Evolutionary conservation across 37 sponge, comb jelly and placozoan species (phyloP).

Genomic region (Sycon ciliatum): DNA sequence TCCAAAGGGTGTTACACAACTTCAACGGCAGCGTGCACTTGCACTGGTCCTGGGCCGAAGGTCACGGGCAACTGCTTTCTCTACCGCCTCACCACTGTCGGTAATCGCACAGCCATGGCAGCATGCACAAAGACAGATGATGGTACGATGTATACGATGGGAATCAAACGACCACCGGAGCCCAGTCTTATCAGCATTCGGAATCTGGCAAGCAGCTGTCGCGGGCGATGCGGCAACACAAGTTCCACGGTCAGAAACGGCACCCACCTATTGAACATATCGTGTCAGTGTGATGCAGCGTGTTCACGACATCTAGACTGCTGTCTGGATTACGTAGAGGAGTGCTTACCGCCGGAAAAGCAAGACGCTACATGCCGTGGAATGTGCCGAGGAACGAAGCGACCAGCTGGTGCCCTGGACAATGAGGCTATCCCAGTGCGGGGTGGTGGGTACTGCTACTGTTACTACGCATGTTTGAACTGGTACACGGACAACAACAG

Average conservation of each 20-base stretch:
- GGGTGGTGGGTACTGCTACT: conserved; percentile 47
- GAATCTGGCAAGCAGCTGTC: neutral
- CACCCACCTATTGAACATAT: too few relatives aligned
- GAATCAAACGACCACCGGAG: neutral
- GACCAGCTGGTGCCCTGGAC: too few relatives aligned
- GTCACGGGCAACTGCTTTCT: neutral
- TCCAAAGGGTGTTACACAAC: neutral
- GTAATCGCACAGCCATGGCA: too few relatives aligned
- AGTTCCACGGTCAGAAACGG: neutral
- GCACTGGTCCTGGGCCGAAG: neutral
- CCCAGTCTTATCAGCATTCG: too few relatives aligned
- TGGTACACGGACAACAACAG: conserved; percentile 39
- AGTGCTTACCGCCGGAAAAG: conserved; percentile 2
- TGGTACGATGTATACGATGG: too few relatives aligned
- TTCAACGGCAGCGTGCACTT: neutral
- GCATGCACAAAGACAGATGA: too few relatives aligned
- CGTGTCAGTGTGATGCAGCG: conserved; percentile 30
- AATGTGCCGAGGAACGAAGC: neutral
- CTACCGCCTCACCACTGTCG: too few relatives aligned
- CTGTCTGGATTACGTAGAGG: conserved; percentile 45
- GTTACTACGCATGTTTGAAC: conserved; percentile 18
- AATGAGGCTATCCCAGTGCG: neutral
- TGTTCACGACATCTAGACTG: conserved; percentile 43
- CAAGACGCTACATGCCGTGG: conserved; percentile 20
- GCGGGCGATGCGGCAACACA: neutral